phyloP scores from a whole-genome alignment of 2,888 invertebrate species.

The Dryocosmus kuriphilus region DNA sequence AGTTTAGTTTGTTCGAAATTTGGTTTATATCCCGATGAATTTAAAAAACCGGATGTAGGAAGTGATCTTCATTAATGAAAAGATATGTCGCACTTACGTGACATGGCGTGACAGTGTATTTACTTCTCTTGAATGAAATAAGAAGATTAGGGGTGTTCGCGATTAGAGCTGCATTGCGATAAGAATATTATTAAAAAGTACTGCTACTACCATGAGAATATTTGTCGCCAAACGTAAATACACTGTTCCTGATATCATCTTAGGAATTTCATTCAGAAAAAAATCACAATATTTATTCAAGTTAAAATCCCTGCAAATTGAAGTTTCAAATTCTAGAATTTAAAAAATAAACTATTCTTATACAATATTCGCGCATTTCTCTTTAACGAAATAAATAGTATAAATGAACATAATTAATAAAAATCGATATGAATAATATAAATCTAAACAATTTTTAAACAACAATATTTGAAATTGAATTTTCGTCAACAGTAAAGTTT shows the following conservation, averaged over 20 bases:
- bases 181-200: conserved; percentile 29
- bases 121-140: conserved; percentile 37
- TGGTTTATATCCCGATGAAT: neutral
- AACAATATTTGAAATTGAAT: too few species aligned
- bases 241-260: conserved; percentile 15
- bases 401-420: neutral
- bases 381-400: neutral
- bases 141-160: neutral
- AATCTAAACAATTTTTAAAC: too few species aligned
- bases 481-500: too few species aligned
- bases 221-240: conserved; percentile 14
- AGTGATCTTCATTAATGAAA: neutral
- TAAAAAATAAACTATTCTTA: neutral
- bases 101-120: neutral
- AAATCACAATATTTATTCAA: conserved; percentile 1
- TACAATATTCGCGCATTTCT: neutral
- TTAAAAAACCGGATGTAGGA: neutral
- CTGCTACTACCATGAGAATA: conserved; percentile 16
- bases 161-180: neutral
- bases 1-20: too few species aligned
- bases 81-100: neutral
- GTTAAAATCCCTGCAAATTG: neutral
- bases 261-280: conserved; percentile 30
- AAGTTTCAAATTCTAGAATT: too few species aligned
- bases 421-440: too few species aligned